Conservation (phyloP, 2,888 invertebrate genomes). For the Phalera bucephala region DNA sequence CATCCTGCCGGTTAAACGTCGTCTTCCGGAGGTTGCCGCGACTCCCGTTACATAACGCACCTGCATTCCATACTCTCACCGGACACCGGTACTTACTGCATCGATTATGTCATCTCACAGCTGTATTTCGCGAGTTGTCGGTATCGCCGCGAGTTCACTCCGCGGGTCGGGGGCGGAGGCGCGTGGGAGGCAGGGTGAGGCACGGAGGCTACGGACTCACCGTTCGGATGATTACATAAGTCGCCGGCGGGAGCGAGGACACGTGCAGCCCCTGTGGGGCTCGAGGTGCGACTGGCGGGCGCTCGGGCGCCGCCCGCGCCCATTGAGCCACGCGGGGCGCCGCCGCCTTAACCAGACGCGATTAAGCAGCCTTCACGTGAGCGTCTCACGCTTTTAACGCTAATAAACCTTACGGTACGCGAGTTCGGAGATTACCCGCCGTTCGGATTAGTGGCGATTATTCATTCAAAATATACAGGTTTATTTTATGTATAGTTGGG, state of each 20-base stretch:
- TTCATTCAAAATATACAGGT: slow-evolving; percentile 18
- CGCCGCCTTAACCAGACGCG: slow-evolving; percentile 65
- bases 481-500: too few relatives aligned
- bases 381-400: slow-evolving; percentile 36
- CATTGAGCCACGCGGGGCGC: slow-evolving; percentile 59
- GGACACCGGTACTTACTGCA: slow-evolving; percentile 76
- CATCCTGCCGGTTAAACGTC: slow-evolving; percentile 29
- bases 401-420: slow-evolving; percentile 67
- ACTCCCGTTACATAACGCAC: slow-evolving; percentile 73
- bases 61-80: slow-evolving; percentile 59
- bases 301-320: slow-evolving; percentile 74
- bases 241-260: slow-evolving; percentile 66
- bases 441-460: slow-evolving; percentile 33
- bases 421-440: slow-evolving; percentile 50
- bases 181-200: slow-evolving; percentile 55
- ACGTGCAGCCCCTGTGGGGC: slow-evolving; percentile 77
- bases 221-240: slow-evolving; percentile 81
- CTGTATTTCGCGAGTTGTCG: slow-evolving; percentile 67
- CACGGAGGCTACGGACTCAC: slow-evolving; percentile 76
- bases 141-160: slow-evolving; percentile 32
- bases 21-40: slow-evolving; percentile 4
- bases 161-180: slow-evolving; percentile 36
- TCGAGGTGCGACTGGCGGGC: slow-evolving; percentile 72
- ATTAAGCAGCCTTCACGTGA: slow-evolving; percentile 74
- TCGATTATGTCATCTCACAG: slow-evolving; percentile 79